Percentiles rank a stretch among this genome's conserved stretches.
Evolutionary conservation across 1,140 invertebrate genomes (phyloP).

Genomic region (Stegodyphus mimosarum): DNA sequence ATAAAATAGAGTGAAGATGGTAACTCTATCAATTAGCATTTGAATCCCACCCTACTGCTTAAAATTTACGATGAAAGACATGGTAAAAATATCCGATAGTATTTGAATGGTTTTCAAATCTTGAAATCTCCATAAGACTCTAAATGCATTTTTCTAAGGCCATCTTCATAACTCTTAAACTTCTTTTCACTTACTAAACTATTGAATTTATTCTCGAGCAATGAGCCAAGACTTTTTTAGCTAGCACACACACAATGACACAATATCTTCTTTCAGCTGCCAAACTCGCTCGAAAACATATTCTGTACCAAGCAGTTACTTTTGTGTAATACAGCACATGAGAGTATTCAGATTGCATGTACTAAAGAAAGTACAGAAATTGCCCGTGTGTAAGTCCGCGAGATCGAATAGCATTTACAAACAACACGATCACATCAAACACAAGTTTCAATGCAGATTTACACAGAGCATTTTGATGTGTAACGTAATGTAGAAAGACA

Average conservation of each 20-base stretch:
- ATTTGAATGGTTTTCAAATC: background rate
- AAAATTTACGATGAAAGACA: background rate
- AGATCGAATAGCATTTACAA: background rate
- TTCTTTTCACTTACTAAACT: background rate
- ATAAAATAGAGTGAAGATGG: background rate
- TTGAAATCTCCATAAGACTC: background rate
- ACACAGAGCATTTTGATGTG: background rate
- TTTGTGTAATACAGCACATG: background rate
- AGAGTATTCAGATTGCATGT: background rate
- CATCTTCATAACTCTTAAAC: background rate
- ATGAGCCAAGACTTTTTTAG: background rate
- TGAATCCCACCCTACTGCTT: background rate
- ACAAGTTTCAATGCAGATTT: background rate
- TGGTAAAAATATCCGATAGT: background rate
- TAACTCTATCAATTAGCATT: background rate
- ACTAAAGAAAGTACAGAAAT: background rate
- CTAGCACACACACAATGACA: background rate
- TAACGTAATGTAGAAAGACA: background rate
- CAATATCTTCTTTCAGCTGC: background rate
- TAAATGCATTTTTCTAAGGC: background rate
- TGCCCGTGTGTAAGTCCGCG: background rate
- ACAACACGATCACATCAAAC: background rate
- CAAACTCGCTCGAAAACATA: background rate
- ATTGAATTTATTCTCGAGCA: background rate
- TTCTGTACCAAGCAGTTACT: background rate